phyloP scores from a whole-genome alignment of 2,888 invertebrate genomes.

The Frankliniella fusca region DNA sequence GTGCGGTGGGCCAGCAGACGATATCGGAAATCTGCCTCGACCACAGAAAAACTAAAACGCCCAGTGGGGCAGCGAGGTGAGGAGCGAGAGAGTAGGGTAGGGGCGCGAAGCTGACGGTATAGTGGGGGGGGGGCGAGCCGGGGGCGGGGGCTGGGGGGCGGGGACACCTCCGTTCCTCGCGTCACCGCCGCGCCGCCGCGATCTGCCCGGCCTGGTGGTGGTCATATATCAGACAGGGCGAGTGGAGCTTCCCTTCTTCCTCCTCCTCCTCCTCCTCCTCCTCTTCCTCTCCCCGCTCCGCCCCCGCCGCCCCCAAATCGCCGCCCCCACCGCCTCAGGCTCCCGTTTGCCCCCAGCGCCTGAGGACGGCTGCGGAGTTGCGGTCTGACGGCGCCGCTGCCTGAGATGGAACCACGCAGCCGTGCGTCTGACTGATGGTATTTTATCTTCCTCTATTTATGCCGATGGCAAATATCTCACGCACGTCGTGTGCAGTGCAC shows the following conservation, averaged over 20 bases:
- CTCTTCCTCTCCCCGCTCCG: background rate
- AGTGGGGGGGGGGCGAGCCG: background rate
- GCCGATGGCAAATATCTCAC: slow-evolving; percentile 14
- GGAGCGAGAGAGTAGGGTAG: background rate
- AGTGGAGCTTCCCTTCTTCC: too few species aligned
- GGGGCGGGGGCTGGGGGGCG: background rate
- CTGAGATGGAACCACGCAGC: background rate
- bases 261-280: too few species aligned
- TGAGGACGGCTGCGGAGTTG: background rate
- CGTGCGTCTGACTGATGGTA: slow-evolving; percentile 3
- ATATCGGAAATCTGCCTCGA: background rate
- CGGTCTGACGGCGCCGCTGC: background rate
- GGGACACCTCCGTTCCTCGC: background rate
- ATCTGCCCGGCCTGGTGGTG: background rate
- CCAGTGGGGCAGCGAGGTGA: background rate
- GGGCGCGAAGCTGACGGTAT: background rate
- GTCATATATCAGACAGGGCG: slow-evolving; percentile 12
- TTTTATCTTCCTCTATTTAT: slow-evolving; percentile 21
- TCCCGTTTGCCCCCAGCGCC: background rate
- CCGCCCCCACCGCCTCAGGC: background rate
- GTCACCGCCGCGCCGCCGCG: background rate
- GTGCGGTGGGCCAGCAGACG: background rate
- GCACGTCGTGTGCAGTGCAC: background rate
- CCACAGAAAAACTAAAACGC: background rate
- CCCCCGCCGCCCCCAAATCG: background rate